Percentiles rank a stretch among this genome's conserved stretches.
phyloP scores from a whole-genome alignment of 35 echinoderm and acorn worm species.

The Apostichopus californicus region DNA sequence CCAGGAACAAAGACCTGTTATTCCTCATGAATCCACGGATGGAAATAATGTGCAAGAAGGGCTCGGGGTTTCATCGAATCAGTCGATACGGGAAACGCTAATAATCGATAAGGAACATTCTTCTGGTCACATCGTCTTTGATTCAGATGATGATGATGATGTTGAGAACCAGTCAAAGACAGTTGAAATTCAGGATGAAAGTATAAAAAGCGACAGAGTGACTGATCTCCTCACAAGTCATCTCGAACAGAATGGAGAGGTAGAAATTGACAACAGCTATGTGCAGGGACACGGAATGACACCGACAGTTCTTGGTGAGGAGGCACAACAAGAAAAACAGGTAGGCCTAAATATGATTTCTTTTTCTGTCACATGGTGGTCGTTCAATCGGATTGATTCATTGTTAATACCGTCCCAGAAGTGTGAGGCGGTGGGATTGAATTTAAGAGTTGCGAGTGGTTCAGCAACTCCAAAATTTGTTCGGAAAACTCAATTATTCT shows the following conservation, averaged over 20 bases:
- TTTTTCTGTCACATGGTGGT: no score
- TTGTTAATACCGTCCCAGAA: no score
- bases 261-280: no score
- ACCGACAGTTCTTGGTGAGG: background rate
- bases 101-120: background rate
- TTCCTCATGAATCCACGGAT: background rate
- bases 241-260: background rate
- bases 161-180: background rate
- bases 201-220: background rate
- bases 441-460: no score
- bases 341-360: no score
- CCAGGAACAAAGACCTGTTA: no score
- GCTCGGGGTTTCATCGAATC: background rate
- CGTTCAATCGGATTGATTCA: no score
- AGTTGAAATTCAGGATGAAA: background rate
- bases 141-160: slow-evolving; percentile 1
- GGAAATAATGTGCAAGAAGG: background rate
- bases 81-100: background rate
- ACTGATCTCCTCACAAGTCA: background rate
- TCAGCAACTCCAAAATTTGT: no score
- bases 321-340: background rate
- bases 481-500: no score
- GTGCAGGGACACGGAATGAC: background rate
- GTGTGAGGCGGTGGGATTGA: no score
- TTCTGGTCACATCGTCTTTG: slow-evolving; percentile 37